Percentiles rank a stretch among this genome's conserved stretches.
These are phyloP conservation scores for western clawed frog (Xenopus tropicalis) DNA, from an alignment of 2,113 vertebrate genomes.

Conservation along the genomic window DNA sequence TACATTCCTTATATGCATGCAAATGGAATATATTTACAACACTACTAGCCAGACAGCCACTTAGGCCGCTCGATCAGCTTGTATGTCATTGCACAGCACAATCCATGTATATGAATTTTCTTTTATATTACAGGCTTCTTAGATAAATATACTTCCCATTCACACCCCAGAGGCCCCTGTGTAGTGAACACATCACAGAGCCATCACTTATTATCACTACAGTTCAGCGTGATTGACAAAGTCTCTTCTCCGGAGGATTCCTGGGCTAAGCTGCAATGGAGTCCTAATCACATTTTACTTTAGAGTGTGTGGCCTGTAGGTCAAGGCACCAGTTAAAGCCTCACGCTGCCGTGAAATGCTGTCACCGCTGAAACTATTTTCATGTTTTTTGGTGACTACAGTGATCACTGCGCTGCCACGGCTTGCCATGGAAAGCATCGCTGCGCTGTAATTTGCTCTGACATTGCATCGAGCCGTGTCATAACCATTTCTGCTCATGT, in stretches of 20 bases:
- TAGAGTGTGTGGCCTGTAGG: conserved; percentile 37
- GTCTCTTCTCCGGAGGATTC: conserved; percentile 42
- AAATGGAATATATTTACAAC: no score
- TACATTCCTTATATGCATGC: no score
- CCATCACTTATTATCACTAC: conserved; percentile 44
- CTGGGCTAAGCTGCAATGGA: conserved; percentile 41
- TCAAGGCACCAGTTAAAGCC: conserved; percentile 39
- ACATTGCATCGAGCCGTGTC: conserved; percentile 41
- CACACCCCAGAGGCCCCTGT: conserved; percentile 40
- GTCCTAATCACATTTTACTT: conserved; percentile 44
- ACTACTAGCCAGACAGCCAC: no score
- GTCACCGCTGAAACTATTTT: conserved; percentile 37
- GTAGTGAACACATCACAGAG: conserved; percentile 39
- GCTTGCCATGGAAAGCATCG: conserved; percentile 24
- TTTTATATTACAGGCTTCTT: conserved; percentile 18
- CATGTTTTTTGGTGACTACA: conserved; percentile 36
- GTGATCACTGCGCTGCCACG: conserved; percentile 35
- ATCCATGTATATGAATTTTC: neutral
- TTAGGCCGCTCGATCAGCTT: no score
- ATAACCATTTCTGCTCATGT: conserved; percentile 35
- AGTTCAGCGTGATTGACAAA: conserved; percentile 41
- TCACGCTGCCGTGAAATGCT: conserved; percentile 37
- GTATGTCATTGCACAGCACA: no score
- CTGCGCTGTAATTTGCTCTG: conserved; percentile 40
- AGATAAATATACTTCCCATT: conserved; percentile 43